phyloP scores from a whole-genome alignment of 2,113 vertebrate genomes.

The Callocephalon fimbriatum region DNA sequence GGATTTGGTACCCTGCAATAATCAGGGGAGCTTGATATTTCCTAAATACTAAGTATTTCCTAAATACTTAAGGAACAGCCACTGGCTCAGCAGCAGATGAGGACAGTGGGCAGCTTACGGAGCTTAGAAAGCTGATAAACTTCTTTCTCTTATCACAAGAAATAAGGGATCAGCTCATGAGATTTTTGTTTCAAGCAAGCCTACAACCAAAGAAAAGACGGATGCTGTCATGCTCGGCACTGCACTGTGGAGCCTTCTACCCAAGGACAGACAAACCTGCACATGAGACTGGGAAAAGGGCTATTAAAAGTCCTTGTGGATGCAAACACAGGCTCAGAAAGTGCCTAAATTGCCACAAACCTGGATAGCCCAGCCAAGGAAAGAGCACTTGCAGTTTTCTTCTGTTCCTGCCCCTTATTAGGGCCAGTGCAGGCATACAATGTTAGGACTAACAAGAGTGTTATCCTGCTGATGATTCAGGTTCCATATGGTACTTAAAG shows the following conservation, averaged over 20 bases:
- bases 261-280: not conserved
- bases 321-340: not conserved
- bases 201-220: not conserved
- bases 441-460: no score
- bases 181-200: not conserved
- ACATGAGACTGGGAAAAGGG: accelerated
- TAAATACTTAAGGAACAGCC: not conserved
- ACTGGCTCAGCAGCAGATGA: not conserved
- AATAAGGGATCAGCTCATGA: accelerated
- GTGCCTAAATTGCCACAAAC: not conserved
- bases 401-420: not conserved
- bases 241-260: not conserved
- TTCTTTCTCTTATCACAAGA: not conserved
- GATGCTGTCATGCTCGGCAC: not conserved
- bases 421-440: not conserved
- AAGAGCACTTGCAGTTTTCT: not conserved
- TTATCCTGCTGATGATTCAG: not conserved
- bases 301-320: not conserved
- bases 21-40: not conserved
- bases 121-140: not conserved
- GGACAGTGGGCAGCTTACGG: not conserved
- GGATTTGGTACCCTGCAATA: not conserved
- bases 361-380: not conserved
- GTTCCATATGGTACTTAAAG: accelerated
- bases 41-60: not conserved